phyloP scores from a whole-genome alignment of 1,140 invertebrate species.

The Venturia canescens region DNA sequence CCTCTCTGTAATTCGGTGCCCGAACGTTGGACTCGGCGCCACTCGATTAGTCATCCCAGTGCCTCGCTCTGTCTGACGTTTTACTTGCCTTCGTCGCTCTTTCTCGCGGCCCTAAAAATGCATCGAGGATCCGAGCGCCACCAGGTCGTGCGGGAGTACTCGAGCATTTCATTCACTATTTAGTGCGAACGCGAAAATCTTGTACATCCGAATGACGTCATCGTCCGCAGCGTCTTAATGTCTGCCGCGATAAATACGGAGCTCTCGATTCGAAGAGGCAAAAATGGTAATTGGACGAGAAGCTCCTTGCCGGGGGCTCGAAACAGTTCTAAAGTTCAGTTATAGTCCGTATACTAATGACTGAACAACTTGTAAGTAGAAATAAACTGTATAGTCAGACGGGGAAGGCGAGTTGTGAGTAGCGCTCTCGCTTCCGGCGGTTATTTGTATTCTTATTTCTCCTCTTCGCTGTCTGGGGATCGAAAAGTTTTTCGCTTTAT shows the following conservation, averaged over 20 bases:
- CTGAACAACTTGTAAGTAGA: too few relatives aligned
- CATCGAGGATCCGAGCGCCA: slow-evolving; percentile 7
- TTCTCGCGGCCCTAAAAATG: neutral
- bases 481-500: slow-evolving; percentile 5
- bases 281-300: too few relatives aligned
- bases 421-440: neutral
- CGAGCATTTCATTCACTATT: neutral
- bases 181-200: neutral
- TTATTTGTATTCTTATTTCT: neutral
- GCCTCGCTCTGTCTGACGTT: slow-evolving; percentile 2
- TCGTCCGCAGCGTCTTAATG: neutral
- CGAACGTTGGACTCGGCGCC: neutral
- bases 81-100: neutral
- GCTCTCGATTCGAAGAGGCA: too few relatives aligned
- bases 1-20: neutral
- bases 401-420: neutral
- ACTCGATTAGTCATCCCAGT: neutral
- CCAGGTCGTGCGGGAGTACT: neutral
- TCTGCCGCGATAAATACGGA: too few relatives aligned
- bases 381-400: neutral
- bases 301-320: too few relatives aligned
- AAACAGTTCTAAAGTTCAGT: too few relatives aligned
- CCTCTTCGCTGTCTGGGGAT: neutral
- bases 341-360: too few relatives aligned
- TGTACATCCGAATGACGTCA: neutral